A percentile compares a stretch with the other conserved stretches of the same genome.
phyloP scores from a whole-genome alignment of 2,113 vertebrate species.

The Lamprologus sp. region DNA sequence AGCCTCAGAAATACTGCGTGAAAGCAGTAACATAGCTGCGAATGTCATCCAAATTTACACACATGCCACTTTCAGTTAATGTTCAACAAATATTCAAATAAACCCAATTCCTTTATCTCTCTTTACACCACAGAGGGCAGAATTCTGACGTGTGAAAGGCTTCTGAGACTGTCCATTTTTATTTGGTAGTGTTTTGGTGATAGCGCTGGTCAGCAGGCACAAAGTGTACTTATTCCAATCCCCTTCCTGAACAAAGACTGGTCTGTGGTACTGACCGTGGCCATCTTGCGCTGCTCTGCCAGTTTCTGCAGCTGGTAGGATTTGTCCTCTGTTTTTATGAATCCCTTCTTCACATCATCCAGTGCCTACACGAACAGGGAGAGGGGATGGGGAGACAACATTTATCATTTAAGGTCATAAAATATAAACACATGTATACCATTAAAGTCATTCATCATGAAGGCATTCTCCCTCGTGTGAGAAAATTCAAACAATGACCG shows the following conservation, averaged over 20 bases:
- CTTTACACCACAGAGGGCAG: neutral
- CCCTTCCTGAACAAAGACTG: conserved; percentile 48
- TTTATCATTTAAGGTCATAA: neutral
- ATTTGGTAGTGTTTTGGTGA: conserved; percentile 33
- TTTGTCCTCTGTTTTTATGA: conserved; percentile 94
- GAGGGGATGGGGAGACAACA: neutral
- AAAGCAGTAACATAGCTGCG: neutral
- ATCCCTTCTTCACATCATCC: conserved; percentile 95
- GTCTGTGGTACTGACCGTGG: conserved; percentile 80
- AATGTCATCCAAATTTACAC: neutral
- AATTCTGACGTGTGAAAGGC: neutral
- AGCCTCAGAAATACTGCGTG: neutral
- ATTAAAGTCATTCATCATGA: neutral
- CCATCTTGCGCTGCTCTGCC: conserved; percentile 94
- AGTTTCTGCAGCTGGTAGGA: conserved; percentile 96
- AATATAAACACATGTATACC: neutral
- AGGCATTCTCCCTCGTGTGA: neutral
- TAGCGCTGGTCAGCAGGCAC: conserved; percentile 21
- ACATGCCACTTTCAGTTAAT: neutral
- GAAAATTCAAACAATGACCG: neutral
- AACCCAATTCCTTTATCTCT: neutral
- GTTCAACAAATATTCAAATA: neutral
- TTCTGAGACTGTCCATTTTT: neutral
- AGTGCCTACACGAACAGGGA: conserved; percentile 74
- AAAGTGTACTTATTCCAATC: neutral